Conservation (phyloP, 1,140 invertebrate genomes). For the Contarinia nasturtii region DNA sequence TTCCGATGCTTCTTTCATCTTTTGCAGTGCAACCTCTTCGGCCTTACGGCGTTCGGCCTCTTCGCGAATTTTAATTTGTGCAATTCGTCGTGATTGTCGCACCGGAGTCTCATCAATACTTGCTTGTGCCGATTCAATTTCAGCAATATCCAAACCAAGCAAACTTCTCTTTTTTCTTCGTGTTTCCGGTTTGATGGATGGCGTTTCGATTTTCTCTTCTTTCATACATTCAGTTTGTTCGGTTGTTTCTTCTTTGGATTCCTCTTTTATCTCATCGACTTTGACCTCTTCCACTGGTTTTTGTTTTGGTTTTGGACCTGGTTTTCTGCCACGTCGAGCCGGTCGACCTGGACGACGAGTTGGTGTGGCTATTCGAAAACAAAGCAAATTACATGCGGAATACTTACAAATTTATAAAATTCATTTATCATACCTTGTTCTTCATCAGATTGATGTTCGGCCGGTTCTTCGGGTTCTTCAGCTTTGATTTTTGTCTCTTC, state of each 20-base stretch:
- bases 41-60: conserved; percentile 51
- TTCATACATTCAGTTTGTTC: not conserved
- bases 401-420: too few relatives aligned
- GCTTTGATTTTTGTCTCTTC: conserved; percentile 4
- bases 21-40: conserved; percentile 43
- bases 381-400: too few relatives aligned
- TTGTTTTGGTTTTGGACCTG: not conserved
- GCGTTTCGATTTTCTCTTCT: not conserved
- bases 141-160: conserved; percentile 31
- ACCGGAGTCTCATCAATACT: conserved; percentile 31
- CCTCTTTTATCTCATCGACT: not conserved
- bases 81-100: conserved; percentile 58
- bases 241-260: not conserved
- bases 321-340: not conserved
- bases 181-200: conserved; percentile 8
- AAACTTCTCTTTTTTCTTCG: conserved; percentile 27
- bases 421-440: not conserved
- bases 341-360: too few relatives aligned
- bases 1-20: conserved; percentile 38
- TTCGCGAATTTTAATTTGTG: conserved; percentile 67
- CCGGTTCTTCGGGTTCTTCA: not conserved
- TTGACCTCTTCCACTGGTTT: not conserved
- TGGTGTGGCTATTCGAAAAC: too few relatives aligned
- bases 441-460: not conserved
- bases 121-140: conserved; percentile 17